Percentiles rank a stretch among this genome's conserved stretches.
phyloP scores from a whole-genome alignment of 64 coral and sea anemone species.

The Trachythela sp. region DNA sequence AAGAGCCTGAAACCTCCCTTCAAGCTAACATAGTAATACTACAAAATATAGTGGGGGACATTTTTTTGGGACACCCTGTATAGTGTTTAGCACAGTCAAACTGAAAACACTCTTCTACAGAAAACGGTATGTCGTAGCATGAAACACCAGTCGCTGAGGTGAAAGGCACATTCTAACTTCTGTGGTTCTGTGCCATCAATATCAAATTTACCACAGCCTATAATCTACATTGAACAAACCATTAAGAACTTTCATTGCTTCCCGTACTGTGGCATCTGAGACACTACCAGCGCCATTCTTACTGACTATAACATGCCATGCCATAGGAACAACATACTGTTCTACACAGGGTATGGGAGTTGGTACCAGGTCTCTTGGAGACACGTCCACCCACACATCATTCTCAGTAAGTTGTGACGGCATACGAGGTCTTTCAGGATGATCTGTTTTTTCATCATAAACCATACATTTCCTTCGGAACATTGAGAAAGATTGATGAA shows the following conservation, averaged over 20 bases:
- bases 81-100: too few relatives aligned
- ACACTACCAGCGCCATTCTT: constrained; percentile 44
- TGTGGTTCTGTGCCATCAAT: too few relatives aligned
- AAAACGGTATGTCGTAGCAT: too few relatives aligned
- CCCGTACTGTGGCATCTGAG: not conserved
- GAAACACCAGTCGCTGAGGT: too few relatives aligned
- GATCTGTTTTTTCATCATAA: not conserved
- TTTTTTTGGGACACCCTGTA: too few relatives aligned
- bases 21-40: too few relatives aligned
- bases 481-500: not conserved
- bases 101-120: too few relatives aligned
- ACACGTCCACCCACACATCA: not conserved
- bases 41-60: too few relatives aligned
- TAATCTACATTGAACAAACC: too few relatives aligned
- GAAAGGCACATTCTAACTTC: too few relatives aligned
- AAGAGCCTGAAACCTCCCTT: too few relatives aligned
- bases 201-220: too few relatives aligned
- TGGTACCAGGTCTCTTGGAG: constrained; percentile 4
- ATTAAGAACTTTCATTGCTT: constrained; percentile 44
- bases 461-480: not conserved
- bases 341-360: constrained; percentile 34
- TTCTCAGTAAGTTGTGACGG: not conserved
- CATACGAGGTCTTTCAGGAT: not conserved
- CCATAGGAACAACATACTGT: constrained; percentile 42
- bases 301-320: constrained; percentile 45